Percentiles rank a stretch among this genome's conserved stretches.
Evolutionary conservation across 2,888 invertebrate species (phyloP).

Genomic region (Meiosimyza decipiens): DNA sequence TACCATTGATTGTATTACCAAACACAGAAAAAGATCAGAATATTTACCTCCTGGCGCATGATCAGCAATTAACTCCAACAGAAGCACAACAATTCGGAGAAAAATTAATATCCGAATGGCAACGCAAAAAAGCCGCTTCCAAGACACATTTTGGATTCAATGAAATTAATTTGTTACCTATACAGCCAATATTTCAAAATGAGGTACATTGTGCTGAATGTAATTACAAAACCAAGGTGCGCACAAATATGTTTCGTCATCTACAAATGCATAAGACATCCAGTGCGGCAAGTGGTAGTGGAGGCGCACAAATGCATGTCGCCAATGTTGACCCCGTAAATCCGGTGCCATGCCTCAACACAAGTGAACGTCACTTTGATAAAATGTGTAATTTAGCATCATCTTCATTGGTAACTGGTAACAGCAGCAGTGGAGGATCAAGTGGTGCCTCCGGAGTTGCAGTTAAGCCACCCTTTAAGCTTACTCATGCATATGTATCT

Average conservation of each 20-base stretch:
- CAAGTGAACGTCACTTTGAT: slow-evolving; percentile 84
- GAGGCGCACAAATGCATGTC: slow-evolving; percentile 58
- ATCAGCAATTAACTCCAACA: slow-evolving; percentile 50
- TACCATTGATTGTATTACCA: slow-evolving; percentile 32
- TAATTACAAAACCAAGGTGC: slow-evolving; percentile 76
- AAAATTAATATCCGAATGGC: slow-evolving; percentile 52
- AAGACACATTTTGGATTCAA: slow-evolving; percentile 69
- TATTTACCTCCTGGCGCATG: slow-evolving; percentile 67
- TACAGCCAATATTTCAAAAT: slow-evolving; percentile 73
- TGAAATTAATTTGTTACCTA: slow-evolving; percentile 75
- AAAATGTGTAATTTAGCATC: slow-evolving; percentile 86
- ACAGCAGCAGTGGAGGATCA: slow-evolving; percentile 16
- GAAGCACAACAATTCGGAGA: slow-evolving; percentile 54
- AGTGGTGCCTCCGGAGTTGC: slow-evolving; percentile 36
- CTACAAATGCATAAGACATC: slow-evolving; percentile 73
- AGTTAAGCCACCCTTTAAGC: slow-evolving; percentile 17
- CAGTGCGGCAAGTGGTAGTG: slow-evolving; percentile 20
- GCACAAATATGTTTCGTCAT: slow-evolving; percentile 78
- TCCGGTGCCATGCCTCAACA: slow-evolving; percentile 83
- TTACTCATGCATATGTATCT: slow-evolving; percentile 66
- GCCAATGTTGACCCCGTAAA: slow-evolving; percentile 80
- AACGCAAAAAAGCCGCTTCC: slow-evolving; percentile 48
- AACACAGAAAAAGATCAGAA: background rate
- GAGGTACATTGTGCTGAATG: slow-evolving; percentile 75
- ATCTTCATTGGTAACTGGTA: slow-evolving; percentile 68